These are phyloP conservation scores for Scylla paramamosain DNA, from an alignment of 1,140 invertebrate genomes.

Conservation along the genomic window DNA sequence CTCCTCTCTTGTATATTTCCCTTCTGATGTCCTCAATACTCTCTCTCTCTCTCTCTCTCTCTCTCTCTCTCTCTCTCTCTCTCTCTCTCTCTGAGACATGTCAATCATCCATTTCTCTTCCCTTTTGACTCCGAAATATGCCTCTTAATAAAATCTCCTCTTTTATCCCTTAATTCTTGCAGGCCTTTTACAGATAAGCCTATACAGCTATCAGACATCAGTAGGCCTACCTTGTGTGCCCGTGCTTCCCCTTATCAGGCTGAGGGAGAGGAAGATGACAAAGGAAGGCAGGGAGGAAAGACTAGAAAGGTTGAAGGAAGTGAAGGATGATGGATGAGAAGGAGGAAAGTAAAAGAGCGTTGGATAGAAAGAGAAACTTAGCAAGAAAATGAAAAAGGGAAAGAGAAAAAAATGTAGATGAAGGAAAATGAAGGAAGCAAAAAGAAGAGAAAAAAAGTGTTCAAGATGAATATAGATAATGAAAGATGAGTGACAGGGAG, in stretches of 20 bases:
- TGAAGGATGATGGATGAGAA: neutral
- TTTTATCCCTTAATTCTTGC: conserved; percentile 14
- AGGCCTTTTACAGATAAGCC: neutral
- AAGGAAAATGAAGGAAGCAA: neutral
- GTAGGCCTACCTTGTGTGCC: neutral
- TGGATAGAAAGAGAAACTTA: neutral
- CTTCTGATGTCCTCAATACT: neutral
- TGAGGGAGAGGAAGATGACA: neutral
- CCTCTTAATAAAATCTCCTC: neutral
- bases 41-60: conserved; percentile 20
- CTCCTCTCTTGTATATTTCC: neutral
- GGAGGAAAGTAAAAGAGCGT: neutral
- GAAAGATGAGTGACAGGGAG: neutral
- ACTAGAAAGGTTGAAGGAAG: neutral
- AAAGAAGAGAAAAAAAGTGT: neutral
- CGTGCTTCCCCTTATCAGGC: neutral
- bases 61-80: neutral
- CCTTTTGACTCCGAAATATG: neutral
- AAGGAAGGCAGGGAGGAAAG: neutral
- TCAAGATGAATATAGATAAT: too few relatives aligned
- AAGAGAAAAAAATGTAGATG: neutral
- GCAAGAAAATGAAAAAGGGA: neutral
- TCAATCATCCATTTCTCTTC: neutral
- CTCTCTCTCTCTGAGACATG: neutral
- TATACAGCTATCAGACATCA: neutral